Base-by-base conservation (phyloP, 2,113 vertebrate genomes). In the Ophthalmolycus amberensis region DNA sequence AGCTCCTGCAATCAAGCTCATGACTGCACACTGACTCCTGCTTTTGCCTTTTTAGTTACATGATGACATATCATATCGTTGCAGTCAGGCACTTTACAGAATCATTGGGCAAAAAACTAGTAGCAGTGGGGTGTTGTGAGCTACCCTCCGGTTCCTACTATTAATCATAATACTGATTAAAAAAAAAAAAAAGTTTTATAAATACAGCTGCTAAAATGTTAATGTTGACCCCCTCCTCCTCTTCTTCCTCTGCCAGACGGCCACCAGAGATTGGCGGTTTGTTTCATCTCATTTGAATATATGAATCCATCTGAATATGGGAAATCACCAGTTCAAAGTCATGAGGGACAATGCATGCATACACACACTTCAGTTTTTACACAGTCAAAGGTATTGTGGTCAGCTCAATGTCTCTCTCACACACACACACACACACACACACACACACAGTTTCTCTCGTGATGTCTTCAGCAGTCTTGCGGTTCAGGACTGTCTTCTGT, bases 191-290 rank as follows among this genome's bases (percentile, higher is more conserved):
- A 25, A 56, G 50, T 44, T 5, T 67, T 9, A 69, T 48, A 6
- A 48, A 40, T 37, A 50, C 9, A 72, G 5, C 4, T 16, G 56
- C 14, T 40, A 34, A 50, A 40, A 48, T 20, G 5, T 48, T 14
- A 37, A 22, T 9, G 11, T 29, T 54, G 4, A 34, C 27, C 44
- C 15, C 25, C 25, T 25, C 25, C 11, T 62, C 58, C 38, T 77
- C 32, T 48, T 74, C 42, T 7, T 65, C 56, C 18, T 58, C 44
- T 82, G 40, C 64, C 52, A 88, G 58, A 74, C 10, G 29, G 48
- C 56, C 38, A 72, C 7, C 1, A 25, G 58, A 48, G 60, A 67
- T 48, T 52, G 18, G 4, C 68, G 38, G 68, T 65, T 72, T 38
- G 46, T 71, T 15, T 44, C 5, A 20, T 65, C 40, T 70, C 12